Base-by-base conservation (phyloP, 2,888 invertebrate genomes). In the Caenorhabditis macrosperma region DNA sequence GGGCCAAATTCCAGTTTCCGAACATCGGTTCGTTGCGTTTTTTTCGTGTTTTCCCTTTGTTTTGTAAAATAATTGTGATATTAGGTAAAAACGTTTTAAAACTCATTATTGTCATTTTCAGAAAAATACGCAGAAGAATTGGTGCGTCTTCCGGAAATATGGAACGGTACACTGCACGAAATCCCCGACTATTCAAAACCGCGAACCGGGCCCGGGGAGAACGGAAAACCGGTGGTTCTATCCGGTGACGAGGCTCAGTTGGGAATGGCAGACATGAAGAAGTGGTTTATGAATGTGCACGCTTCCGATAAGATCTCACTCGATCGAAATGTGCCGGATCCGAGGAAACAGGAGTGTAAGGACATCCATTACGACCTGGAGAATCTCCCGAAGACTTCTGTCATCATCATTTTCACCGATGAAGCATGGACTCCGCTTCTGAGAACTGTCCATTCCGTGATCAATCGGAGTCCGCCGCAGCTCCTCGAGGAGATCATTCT, bases 401-500 rank as follows among this genome's bases (percentile, higher is more conserved):
- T 93, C 1, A 86, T 90, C 41, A 93, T 95, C 78, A 95, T 96
- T 82, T 96, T 95, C 92, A 95, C 94, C 91, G 95, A 96, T 91
- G 96, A 96, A 91, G 95, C 95, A 0, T 95, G 95, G 95, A 95
- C 55, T 94, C 95, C 83, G 0, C 64, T 83, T 15, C 57, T 86
- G 44, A 91, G 96, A 75, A 96, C 96, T 0, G 93, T 95, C n/a
- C 94, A 95, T 93, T 95, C 95, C 90, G 95, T 96, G n/a, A 92
- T 96, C 63, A 94, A 95, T 90, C 92, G 94, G 91, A 94, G 94
- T 87, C 94, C 93, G 38, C 93, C 92, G 83, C 92, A 91, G 80
- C 93, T 94, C 88, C 92, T 98, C 15, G 94, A 95, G 90, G 97
- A 98, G 92, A 94, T 98, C 74, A 94, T 98, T 88, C 92, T 98